Percentiles rank a stretch among this genome's conserved stretches.
Conservation (phyloP, 2,113 vertebrate species). For the Acrocephalus arundinaceus region DNA sequence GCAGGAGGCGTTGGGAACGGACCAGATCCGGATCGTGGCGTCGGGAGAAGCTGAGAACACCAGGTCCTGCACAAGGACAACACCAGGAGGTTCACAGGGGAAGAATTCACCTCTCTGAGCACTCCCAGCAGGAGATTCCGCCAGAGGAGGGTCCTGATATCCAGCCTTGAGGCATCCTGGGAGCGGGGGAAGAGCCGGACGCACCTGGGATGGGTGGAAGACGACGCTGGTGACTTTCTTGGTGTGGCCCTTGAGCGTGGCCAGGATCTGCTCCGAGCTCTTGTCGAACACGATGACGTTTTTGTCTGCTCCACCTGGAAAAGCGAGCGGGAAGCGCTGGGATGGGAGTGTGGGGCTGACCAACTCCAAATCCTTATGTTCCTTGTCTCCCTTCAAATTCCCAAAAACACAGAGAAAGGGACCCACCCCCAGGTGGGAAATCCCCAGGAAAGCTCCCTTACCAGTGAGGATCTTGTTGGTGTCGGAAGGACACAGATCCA, state of each 20-base stretch:
- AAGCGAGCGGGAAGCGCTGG: rapidly evolving
- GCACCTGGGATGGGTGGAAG: conserved; percentile 91
- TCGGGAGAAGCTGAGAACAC: conserved; percentile 91
- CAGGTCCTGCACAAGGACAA: conserved; percentile 69
- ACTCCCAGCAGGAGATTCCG: background rate
- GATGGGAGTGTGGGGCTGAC: rapidly evolving
- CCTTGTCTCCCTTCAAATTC: background rate
- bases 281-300: conserved; percentile 98
- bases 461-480: conserved; percentile 98
- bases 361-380: rapidly evolving
- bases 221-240: conserved; percentile 95
- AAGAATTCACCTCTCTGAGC: rapidly evolving
- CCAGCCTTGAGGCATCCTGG: rapidly evolving
- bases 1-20: conserved; percentile 86
- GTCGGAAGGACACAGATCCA: conserved; percentile 95
- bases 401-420: rapidly evolving
- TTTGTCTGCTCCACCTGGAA: conserved; percentile 92
- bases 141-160: rapidly evolving
- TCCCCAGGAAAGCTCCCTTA: conserved; percentile 31
- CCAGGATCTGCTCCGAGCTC: conserved; percentile 94
- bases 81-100: rapidly evolving
- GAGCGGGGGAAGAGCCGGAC: rapidly evolving
- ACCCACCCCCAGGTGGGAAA: background rate
- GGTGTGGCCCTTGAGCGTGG: conserved; percentile 90
- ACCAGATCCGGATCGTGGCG: conserved; percentile 96